These are phyloP conservation scores for Sarcophaga peregrina DNA, from an alignment of 1,140 invertebrate species.

Conservation along the genomic window DNA sequence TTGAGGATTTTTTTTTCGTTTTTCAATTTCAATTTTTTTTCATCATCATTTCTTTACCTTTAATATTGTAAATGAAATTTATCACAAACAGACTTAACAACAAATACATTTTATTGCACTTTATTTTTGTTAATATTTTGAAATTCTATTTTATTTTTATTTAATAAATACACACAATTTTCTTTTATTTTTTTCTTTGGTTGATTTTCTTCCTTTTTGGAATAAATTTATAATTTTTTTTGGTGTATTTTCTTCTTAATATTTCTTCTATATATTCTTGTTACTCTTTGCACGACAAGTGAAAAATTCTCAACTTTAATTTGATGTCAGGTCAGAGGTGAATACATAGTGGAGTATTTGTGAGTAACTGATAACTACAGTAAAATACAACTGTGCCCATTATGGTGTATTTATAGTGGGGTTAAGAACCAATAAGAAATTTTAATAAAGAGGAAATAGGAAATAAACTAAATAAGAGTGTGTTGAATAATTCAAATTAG, in stretches of 20 bases:
- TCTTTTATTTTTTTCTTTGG: too few species aligned
- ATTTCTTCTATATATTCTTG: too few species aligned
- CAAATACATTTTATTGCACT: conserved; percentile 44
- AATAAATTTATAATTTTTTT: too few species aligned
- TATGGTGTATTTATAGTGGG: background rate
- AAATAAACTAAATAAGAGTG: background rate
- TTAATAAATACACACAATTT: conserved; percentile 32
- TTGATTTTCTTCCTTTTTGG: too few species aligned
- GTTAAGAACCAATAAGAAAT: background rate
- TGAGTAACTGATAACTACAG: background rate
- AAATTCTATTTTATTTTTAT: conserved; percentile 32
- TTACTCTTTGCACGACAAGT: conserved; percentile 6
- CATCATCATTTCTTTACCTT: conserved; percentile 31
- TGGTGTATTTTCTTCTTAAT: too few species aligned
- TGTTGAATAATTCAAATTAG: too few species aligned
- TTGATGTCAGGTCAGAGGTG: background rate
- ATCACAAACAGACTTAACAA: conserved; percentile 43
- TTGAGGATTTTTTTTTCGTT: conserved; percentile 25
- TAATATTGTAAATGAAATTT: conserved; percentile 47
- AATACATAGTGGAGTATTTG: background rate
- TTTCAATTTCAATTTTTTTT: background rate
- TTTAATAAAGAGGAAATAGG: background rate
- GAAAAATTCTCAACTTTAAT: background rate
- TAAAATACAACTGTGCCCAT: background rate
- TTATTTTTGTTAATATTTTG: conserved; percentile 31